These are phyloP conservation scores for Cyprinodon brontotheroides DNA, from an alignment of 2,113 vertebrate species.

Conservation along the genomic window DNA sequence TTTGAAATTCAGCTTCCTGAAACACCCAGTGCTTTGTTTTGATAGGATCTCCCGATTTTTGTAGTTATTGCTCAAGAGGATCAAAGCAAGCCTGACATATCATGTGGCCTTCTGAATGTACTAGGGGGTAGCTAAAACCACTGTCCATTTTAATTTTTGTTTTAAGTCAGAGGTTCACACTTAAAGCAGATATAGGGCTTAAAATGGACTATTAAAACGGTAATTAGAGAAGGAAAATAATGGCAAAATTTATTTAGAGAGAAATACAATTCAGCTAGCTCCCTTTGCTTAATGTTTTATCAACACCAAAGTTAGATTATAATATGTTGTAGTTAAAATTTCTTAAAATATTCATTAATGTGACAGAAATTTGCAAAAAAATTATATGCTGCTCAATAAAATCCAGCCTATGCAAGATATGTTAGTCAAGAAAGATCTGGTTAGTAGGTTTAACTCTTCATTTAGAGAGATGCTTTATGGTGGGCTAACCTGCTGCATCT, in stretches of 20 bases:
- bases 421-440: too few species aligned
- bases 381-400: too few species aligned
- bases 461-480: too few species aligned
- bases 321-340: too few species aligned
- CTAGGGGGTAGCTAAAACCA: slow-evolving; percentile 19
- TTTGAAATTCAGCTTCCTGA: slow-evolving; percentile 27
- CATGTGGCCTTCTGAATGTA: slow-evolving; percentile 43
- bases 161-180: background rate
- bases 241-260: background rate
- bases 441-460: background rate
- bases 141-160: slow-evolving; percentile 21
- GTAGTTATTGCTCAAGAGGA: slow-evolving; percentile 34
- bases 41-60: slow-evolving; percentile 22
- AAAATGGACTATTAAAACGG: background rate
- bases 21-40: slow-evolving; percentile 41
- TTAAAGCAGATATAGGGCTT: background rate
- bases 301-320: too few species aligned
- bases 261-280: background rate
- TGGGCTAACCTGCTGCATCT: too few species aligned
- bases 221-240: background rate
- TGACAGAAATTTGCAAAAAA: too few species aligned
- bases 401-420: too few species aligned
- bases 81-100: slow-evolving; percentile 20
- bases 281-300: too few species aligned
- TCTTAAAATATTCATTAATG: too few species aligned